phyloP scores from a whole-genome alignment of 2,797 vertebrate genomes.

The Phataginus tricuspis region DNA sequence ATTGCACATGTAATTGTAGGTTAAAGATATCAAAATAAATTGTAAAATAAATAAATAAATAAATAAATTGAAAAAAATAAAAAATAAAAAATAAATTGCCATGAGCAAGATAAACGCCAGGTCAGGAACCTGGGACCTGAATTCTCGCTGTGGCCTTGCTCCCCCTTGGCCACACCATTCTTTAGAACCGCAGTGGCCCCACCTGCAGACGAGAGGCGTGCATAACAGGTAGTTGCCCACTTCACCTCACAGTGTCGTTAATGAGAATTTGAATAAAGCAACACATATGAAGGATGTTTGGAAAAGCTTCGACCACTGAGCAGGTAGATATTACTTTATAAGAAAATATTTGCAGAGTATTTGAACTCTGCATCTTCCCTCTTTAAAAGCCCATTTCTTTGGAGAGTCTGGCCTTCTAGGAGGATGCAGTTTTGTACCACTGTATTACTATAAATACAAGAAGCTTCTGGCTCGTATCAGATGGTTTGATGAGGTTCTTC shows the following conservation, averaged over 20 bases:
- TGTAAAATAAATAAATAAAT: no score
- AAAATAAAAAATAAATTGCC: background rate
- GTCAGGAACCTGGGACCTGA: background rate
- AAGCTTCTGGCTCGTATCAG: background rate
- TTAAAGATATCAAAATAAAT: no score
- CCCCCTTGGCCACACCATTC: no score
- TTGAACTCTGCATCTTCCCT: background rate
- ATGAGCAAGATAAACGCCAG: background rate
- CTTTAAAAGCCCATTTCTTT: background rate
- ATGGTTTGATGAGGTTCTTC: background rate
- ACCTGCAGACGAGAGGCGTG: background rate
- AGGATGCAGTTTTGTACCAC: background rate
- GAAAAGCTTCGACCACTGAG: background rate
- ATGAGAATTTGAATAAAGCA: background rate
- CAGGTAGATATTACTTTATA: background rate
- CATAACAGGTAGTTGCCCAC: background rate
- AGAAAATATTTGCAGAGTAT: background rate
- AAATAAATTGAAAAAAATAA: no score
- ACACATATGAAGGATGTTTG: background rate
- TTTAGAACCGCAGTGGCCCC: background rate
- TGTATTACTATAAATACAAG: no score
- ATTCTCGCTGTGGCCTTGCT: background rate
- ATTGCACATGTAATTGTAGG: no score
- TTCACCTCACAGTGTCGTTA: background rate
- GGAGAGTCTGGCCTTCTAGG: background rate